Evolutionary conservation across 2,113 vertebrate species (phyloP).

Genomic region (Amblyornis subalaris): DNA sequence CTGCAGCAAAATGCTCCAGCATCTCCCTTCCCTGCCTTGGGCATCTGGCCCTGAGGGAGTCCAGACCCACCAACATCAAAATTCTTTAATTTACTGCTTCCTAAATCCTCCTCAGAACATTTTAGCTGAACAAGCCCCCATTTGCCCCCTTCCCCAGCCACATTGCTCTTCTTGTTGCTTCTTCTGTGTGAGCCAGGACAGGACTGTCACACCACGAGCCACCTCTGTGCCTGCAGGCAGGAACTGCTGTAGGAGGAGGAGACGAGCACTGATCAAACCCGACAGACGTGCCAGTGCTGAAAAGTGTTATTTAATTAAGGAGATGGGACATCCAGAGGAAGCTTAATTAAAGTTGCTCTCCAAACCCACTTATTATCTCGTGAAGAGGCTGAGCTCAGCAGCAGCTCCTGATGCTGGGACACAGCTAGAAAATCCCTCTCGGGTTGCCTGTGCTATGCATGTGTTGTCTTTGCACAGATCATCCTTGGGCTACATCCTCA

Average conservation of each 20-base stretch:
- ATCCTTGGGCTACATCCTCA: not conserved
- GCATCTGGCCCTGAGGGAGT: not conserved
- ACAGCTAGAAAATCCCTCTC: not conserved
- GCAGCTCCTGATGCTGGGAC: not conserved
- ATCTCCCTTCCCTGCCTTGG: not conserved
- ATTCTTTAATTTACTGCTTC: not conserved
- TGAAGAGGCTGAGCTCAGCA: not conserved
- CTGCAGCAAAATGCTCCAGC: not conserved
- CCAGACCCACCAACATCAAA: not conserved
- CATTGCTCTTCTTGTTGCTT: not conserved
- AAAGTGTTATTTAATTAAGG: conserved; percentile 36
- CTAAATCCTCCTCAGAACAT: accelerated
- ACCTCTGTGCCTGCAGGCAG: not conserved
- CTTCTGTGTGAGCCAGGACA: not conserved
- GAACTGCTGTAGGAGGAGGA: not conserved
- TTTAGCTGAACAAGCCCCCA: accelerated
- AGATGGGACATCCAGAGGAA: not conserved
- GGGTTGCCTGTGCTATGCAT: not conserved
- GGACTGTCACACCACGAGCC: not conserved
- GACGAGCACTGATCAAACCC: not conserved
- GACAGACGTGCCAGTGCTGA: accelerated
- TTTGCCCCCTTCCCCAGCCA: not conserved
- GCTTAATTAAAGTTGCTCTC: conserved; percentile 31
- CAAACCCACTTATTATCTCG: not conserved
- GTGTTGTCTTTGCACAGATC: not conserved